Evolutionary conservation across 2,888 invertebrate genomes (phyloP), one percentile per base, ranked within the genome.

Genomic region (Cheilosia variabilis): DNA sequence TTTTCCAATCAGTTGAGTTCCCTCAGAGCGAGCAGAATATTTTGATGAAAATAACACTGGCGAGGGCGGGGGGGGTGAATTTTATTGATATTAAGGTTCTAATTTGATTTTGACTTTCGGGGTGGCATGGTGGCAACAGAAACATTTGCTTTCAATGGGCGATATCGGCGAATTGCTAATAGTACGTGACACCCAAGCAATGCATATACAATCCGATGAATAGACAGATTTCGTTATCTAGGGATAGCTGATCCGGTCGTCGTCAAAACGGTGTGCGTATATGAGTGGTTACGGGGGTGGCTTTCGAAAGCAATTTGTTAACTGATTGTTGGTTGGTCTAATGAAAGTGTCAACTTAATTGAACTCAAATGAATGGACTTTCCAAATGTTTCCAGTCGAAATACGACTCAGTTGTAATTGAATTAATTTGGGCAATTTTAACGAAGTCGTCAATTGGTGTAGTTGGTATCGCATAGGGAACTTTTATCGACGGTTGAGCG

Each of bases 21-120:
- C 58, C n/a, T 58, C 50, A 10, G 13, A 69, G 15, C 17, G 31
- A 17, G 19, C 22, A 5, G 31, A 45, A 45, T 52, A 24, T 65
- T 50, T 19, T 2, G 19, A n/a, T 17, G 24, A 53, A n/a, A 45
- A 17, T 22, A 22, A 63, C 41, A 43, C 0, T 22, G 47, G 19
- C 31, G 17, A 1, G 13, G 6, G 63, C 10, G 37, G 22, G 53
- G 66, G 66, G 47, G 53, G 37, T 22, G 22, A 22, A 10, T 68
- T 73, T 73, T 73, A 68, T 73, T 73, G 73, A 66, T 37, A 68
- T 66, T 80, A 55, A 47, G 45, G 68, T 50, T 60, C 37, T 63
- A 75, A 75, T 75, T 65, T 75, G 65, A 75, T 65, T 75, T 65
- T 57, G 47, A 50, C 45, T 55, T 55, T 55, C 19, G n/a, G 22